These are phyloP conservation scores for Scaptodrosophila lebanonensis DNA, from an alignment of 1,140 invertebrate species.

Conservation along the genomic window DNA sequence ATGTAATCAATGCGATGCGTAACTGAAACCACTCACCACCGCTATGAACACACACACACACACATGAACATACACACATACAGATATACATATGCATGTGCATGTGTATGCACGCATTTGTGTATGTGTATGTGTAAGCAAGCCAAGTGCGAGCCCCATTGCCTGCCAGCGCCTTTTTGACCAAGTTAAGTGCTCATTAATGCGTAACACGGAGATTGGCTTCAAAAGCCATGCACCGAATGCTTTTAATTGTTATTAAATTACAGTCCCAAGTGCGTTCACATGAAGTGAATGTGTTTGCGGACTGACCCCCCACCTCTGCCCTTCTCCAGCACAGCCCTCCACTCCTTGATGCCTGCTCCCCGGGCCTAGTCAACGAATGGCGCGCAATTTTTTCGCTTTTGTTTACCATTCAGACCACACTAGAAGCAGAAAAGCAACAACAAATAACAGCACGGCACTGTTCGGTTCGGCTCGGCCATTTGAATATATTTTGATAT, in stretches of 20 bases:
- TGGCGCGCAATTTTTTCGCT: too few relatives aligned
- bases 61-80: too few relatives aligned
- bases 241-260: constrained; percentile 76
- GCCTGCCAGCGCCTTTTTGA: constrained; percentile 49
- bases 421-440: constrained; percentile 25
- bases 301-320: constrained; percentile 20
- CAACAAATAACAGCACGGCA: too few relatives aligned
- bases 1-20: constrained; percentile 73
- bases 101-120: too few relatives aligned
- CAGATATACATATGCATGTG: too few relatives aligned
- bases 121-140: constrained; percentile 50
- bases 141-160: constrained; percentile 29
- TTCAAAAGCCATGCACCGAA: constrained; percentile 70
- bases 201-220: constrained; percentile 75
- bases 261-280: constrained; percentile 47
- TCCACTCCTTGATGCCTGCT: too few relatives aligned
- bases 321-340: too few relatives aligned
- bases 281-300: constrained; percentile 44
- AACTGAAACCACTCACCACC: constrained; percentile 30
- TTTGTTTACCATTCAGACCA: constrained; percentile 13
- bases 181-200: constrained; percentile 76
- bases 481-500: constrained; percentile 37
- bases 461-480: too few relatives aligned
- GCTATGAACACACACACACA: too few relatives aligned
- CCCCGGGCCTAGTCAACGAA: too few relatives aligned